Evolutionary conservation across 2,888 invertebrate genomes (phyloP), one percentile per base, ranked within the genome.

Genomic region (Liopterus haemorrhoidalis): DNA sequence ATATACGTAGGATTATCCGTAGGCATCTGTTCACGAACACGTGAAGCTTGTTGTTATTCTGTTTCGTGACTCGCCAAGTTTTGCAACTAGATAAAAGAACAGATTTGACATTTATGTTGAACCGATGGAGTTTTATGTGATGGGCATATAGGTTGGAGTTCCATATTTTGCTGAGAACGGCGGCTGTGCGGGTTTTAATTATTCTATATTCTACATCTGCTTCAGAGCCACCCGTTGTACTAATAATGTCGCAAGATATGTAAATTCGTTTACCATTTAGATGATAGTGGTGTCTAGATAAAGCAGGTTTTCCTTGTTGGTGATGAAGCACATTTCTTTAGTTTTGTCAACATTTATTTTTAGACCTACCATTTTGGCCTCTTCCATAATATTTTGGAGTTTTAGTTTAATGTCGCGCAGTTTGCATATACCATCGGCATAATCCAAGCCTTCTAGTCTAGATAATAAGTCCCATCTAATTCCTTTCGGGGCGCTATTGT

Each of bases 41-140:
- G n/a, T n/a, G n/a, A n/a, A n/a, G n/a, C n/a, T n/a, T n/a, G n/a
- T n/a, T n/a, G n/a, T n/a, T n/a, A n/a, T n/a, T n/a, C n/a, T n/a
- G n/a, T n/a, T n/a, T n/a, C n/a, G n/a, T n/a, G n/a, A n/a, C n/a
- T n/a, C n/a, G n/a, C n/a, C n/a, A n/a, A n/a, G n/a, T n/a, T n/a
- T n/a, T n/a, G n/a, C n/a, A n/a, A n/a, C n/a, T n/a, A n/a, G n/a
- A n/a, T n/a, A n/a, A n/a, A n/a, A n/a, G n/a, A n/a, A n/a, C n/a
- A n/a, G n/a, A n/a, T n/a, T n/a, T n/a, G n/a, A n/a, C n/a, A n/a
- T n/a, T n/a, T n/a, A n/a, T n/a, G n/a, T n/a, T n/a, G 44, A 16
- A n/a, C n/a, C 6, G 8, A 24, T 24, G 24, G 6, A 8, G 24
- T 6, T 24, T 24, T 42, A 28, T 50, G 48, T 16, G n/a, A n/a